Evolutionary conservation across 2,113 vertebrate genomes (phyloP), one percentile per base, ranked within the genome.

Genomic region (Ammodytes dubius): DNA sequence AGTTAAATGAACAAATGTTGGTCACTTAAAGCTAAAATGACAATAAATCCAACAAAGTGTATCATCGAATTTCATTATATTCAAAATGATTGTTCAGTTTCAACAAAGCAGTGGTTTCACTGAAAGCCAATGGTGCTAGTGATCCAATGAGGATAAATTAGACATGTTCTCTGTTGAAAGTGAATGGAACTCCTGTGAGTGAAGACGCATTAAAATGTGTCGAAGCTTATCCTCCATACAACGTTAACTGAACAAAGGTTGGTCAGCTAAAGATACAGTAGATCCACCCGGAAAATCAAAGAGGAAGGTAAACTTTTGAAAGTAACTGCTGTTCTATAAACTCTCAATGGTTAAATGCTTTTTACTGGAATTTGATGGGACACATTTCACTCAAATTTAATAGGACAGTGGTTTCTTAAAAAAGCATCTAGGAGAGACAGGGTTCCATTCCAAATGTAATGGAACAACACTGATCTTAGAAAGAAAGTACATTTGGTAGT

Each of bases 381-480:
- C 10, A 71, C 9, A 61, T 70, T 65, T 81, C 27, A 46, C 35
- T 69, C 19, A 64, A 45, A 63, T 54, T 61, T 13, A 61, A 37
- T 42, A 17, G 4, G 10, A 45, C 40, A 70, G 53, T 53, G 1
- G 35, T 60, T 71, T 9, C 56, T 52, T 42, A 7, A 47, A 45
- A 70, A 54, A 1, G 27, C 8, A 6, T 19, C 12, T 0, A 17
- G 63, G 46, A 47, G 1, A 37, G 15, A 68, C 61, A 53, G 8
- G 1, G 6, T 15, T 81, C 52, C 5, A 40, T 6, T 81, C 17
- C 64, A 70, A 66, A 17, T 60, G 27, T 10, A 60, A 58, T 11
- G 43, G 53, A 86, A 78, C 64, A 74, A 79, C 40, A 69, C 7
- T 0, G 19, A 43, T 60, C 13, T 73, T 10, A 49, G n/a, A 74